Base-by-base conservation (phyloP, 2,797 vertebrate genomes). In the Notolepis coatsorum region DNA sequence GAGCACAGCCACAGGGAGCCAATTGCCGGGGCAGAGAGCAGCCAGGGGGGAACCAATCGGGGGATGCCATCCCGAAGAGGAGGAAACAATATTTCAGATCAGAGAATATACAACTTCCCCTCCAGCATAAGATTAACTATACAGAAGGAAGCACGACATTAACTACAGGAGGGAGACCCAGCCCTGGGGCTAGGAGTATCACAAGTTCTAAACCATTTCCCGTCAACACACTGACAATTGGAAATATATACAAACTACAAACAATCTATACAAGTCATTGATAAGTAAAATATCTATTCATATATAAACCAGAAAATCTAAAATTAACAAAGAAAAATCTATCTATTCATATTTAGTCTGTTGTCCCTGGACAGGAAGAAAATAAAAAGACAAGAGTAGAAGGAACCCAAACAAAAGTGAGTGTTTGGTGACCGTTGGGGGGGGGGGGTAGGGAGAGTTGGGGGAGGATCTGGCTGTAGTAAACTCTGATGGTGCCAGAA, bases 351-450 rank as follows among this genome's bases (percentile, higher is more conserved):
- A n/a, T n/a, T n/a, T n/a, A 59, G 45, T 73, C n/a, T 65, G 71
- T 77, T 55, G 52, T 79, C 69, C 73, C 80, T 77, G 83, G 65
- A 80, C 77, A 82, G 46, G 53, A 71, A 80, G 59, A 62, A 68
- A 75, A 66, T 7, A 15, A 7, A 24, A 17, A 74, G 68, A 76
- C 67, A 68, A 74, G n/a, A 82, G 80, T 62, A 60, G 84, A 82
- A 69, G 23, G 45, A 70, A 81, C 77, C 85, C 78, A 86, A 89
- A 87, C 79, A 74, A 87, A 90, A 78, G 73, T 85, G 75, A 84
- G 82, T 82, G 71, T 81, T 86, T 84, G 81, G 82, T 87, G 88
- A 89, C 81, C 84, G 87, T 62, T 86, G 75, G 74, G 78, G 74
- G 80, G 80, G 8, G 3, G 65, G 31, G 63, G 72, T 63, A 76